phyloP scores from a whole-genome alignment of 1,140 invertebrate genomes.

The Drosophila busckii region DNA sequence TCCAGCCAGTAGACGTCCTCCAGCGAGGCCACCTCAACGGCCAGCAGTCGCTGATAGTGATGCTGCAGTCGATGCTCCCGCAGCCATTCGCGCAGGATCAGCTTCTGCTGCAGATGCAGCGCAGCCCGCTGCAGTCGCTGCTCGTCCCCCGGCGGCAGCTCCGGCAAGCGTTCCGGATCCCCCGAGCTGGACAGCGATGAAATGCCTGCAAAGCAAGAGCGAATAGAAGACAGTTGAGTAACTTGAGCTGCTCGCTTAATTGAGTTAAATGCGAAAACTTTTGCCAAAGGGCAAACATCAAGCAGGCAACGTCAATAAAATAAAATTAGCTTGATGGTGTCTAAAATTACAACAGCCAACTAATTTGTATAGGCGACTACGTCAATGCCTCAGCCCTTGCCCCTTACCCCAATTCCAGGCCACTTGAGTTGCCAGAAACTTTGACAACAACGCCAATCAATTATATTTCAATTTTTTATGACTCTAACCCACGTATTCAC shows the following conservation, averaged over 20 bases:
- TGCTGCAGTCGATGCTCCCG: conserved; percentile 86
- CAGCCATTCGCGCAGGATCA: conserved; percentile 90
- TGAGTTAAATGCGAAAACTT: conserved; percentile 62
- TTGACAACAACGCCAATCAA: conserved; percentile 56
- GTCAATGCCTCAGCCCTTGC: conserved; percentile 37
- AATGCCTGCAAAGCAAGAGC: conserved; percentile 82
- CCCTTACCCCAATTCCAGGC: not conserved
- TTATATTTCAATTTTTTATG: conserved; percentile 72
- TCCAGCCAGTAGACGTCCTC: conserved; percentile 94
- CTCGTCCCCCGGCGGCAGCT: conserved; percentile 89
- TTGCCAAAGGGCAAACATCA: conserved; percentile 38
- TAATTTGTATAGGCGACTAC: conserved; percentile 59
- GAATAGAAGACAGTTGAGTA: not conserved
- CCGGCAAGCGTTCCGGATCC: conserved; percentile 84
- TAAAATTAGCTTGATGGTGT: conserved; percentile 44
- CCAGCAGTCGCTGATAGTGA: conserved; percentile 87
- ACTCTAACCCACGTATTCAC: conserved; percentile 21
- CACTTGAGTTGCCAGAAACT: conserved; percentile 1
- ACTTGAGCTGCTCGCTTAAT: conserved; percentile 52
- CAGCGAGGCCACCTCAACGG: conserved; percentile 88
- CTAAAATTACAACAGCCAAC: conserved; percentile 51
- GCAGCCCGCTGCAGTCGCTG: conserved; percentile 88
- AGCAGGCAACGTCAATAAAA: conserved; percentile 23
- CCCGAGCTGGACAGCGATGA: conserved; percentile 88
- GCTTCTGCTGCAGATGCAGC: conserved; percentile 86